Evolutionary conservation across 2,797 vertebrate species (phyloP).

Genomic region (Sebastes diploproa): DNA sequence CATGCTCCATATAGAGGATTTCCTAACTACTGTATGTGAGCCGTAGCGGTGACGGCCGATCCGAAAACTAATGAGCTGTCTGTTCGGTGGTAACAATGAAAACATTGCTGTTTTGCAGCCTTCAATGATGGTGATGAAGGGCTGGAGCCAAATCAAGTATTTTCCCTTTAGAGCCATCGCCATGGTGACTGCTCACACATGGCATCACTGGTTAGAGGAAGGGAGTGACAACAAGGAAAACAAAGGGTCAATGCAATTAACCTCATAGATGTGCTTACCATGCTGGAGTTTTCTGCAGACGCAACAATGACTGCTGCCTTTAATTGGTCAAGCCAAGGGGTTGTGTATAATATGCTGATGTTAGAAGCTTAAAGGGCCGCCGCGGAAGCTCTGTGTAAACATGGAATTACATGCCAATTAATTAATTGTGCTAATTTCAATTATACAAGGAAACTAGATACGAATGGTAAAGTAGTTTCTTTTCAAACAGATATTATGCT

Average conservation of each 20-base stretch:
- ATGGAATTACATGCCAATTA: slow-evolving; percentile 51
- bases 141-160: background rate
- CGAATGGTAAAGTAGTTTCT: background rate
- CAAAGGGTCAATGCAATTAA: slow-evolving; percentile 65
- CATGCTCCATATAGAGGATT: background rate
- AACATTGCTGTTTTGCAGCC: background rate
- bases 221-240: slow-evolving; percentile 30
- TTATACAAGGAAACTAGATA: slow-evolving; percentile 2
- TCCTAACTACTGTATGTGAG: background rate
- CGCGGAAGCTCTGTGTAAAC: slow-evolving; percentile 22
- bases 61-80: slow-evolving; percentile 41
- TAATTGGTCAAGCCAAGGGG: slow-evolving; percentile 32
- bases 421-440: slow-evolving; percentile 45
- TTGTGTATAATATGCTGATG: background rate
- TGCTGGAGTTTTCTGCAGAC: slow-evolving; percentile 11
- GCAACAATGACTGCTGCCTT: background rate
- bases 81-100: background rate
- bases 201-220: background rate
- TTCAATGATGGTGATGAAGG: slow-evolving; percentile 7
- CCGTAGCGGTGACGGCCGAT: background rate
- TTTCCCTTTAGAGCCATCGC: background rate
- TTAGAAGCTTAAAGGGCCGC: slow-evolving; percentile 25
- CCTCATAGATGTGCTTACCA: slow-evolving; percentile 53
- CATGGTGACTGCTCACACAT: slow-evolving; percentile 14
- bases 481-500: background rate